Conservation (phyloP, 2,888 invertebrate species). For the Thelaira solivaga region DNA sequence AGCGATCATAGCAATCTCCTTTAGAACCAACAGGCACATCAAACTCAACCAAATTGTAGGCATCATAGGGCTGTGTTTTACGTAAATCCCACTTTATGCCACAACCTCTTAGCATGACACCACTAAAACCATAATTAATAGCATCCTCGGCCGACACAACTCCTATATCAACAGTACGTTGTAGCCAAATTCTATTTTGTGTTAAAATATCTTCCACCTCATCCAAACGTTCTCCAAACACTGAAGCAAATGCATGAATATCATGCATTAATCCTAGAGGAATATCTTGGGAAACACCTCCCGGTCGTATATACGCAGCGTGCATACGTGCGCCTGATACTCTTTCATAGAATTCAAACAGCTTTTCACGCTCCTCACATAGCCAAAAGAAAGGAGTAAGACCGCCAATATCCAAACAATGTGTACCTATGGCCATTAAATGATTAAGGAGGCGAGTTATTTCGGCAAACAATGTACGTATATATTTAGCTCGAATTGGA, state of each 20-base stretch:
- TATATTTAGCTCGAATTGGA: conserved; percentile 88
- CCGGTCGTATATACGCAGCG: conserved; percentile 88
- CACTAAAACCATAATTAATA: conserved; percentile 84
- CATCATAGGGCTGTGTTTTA: conserved; percentile 89
- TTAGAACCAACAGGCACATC: conserved; percentile 88
- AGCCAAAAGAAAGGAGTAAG: conserved; percentile 95
- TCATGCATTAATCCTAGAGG: conserved; percentile 89
- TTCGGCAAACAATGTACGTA: conserved; percentile 86
- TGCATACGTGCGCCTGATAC: conserved; percentile 91
- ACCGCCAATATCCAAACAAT: conserved; percentile 89
- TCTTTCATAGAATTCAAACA: conserved; percentile 90
- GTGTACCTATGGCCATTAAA: conserved; percentile 84
- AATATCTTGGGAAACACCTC: conserved; percentile 86
- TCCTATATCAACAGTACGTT: conserved; percentile 86
- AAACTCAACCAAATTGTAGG: conserved; percentile 89
- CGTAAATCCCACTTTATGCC: conserved; percentile 94
- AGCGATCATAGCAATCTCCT: conserved; percentile 91
- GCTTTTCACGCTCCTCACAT: conserved; percentile 92
- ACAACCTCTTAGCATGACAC: conserved; percentile 87
- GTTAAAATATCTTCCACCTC: conserved; percentile 90
- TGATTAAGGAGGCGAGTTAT: conserved; percentile 89
- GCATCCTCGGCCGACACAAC: conserved; percentile 85
- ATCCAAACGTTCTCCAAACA: conserved; percentile 86
- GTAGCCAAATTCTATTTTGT: conserved; percentile 85
- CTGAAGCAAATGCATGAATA: conserved; percentile 83